Conservation (phyloP, 1,140 invertebrate genomes). For the Brachionus plicatilis region DNA sequence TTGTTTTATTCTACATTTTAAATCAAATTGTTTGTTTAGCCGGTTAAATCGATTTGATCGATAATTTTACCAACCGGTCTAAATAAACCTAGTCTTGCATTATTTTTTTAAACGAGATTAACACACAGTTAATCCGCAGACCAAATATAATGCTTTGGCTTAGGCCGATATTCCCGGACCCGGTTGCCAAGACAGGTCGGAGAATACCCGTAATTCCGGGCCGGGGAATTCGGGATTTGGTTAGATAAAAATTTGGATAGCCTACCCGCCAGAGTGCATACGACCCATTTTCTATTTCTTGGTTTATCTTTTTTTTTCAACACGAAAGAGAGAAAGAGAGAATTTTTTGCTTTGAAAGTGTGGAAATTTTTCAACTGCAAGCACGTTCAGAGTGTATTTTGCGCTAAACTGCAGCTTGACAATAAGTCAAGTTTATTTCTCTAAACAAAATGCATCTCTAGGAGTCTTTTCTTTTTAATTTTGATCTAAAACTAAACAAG, state of each 20-base stretch:
- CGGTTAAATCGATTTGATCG: not conserved
- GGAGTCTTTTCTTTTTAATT: not conserved
- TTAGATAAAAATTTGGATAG: not conserved
- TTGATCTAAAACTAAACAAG: not conserved
- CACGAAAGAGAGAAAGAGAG: not conserved
- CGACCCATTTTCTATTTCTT: constrained; percentile 39
- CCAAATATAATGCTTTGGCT: constrained; percentile 39
- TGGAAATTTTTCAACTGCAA: not conserved
- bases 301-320: not conserved
- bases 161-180: not conserved
- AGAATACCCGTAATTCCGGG: constrained; percentile 11
- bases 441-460: not conserved
- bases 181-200: not conserved
- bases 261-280: constrained; percentile 40
- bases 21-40: not conserved
- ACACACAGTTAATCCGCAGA: constrained; percentile 17
- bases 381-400: not conserved
- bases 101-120: constrained; percentile 40
- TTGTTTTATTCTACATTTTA: not conserved
- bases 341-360: constrained; percentile 1
- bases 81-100: constrained; percentile 13
- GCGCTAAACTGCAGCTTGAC: not conserved
- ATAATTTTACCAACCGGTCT: not conserved
- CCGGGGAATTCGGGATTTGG: constrained; percentile 14
- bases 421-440: not conserved